Evolutionary conservation across 2,888 invertebrate genomes (phyloP).

Genomic region (Noctua comes): DNA sequence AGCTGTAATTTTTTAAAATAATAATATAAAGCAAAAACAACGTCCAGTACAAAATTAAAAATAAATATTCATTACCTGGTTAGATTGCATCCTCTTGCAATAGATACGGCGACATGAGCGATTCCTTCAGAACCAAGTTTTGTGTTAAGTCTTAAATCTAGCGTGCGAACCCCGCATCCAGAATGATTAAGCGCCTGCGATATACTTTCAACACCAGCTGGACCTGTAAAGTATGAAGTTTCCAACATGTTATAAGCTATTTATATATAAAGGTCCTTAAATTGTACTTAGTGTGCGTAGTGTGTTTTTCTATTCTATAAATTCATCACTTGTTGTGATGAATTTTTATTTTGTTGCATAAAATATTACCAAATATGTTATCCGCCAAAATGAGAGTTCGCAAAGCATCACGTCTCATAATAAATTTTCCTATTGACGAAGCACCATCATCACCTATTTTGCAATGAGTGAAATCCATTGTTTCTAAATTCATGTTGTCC

Average conservation of each 20-base stretch:
- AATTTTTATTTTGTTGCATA: not conserved
- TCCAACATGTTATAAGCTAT: not conserved
- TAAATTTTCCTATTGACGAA: conserved; percentile 90
- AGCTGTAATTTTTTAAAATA: conserved; percentile 67
- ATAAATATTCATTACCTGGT: conserved; percentile 76
- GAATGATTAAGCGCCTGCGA: conserved; percentile 84
- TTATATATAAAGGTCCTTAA: not conserved
- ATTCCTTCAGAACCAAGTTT: conserved; percentile 86
- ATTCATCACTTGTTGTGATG: not conserved
- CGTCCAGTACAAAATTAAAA: not conserved
- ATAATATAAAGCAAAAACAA: not conserved
- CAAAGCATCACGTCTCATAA: conserved; percentile 85
- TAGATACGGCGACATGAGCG: conserved; percentile 84
- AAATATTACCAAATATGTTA: conserved; percentile 86
- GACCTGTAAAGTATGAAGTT: conserved; percentile 72
- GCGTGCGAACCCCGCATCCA: conserved; percentile 80
- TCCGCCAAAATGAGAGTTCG: conserved; percentile 87
- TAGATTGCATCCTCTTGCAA: conserved; percentile 88
- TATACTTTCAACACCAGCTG: conserved; percentile 83
- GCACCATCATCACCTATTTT: conserved; percentile 91
- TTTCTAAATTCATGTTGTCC: conserved; percentile 84
- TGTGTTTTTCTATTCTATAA: not conserved
- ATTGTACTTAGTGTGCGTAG: not conserved
- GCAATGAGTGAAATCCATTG: conserved; percentile 92
- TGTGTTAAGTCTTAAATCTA: conserved; percentile 86